Conservation (phyloP, 2,113 vertebrate genomes). For the Lagenorhynchus albirostris region DNA sequence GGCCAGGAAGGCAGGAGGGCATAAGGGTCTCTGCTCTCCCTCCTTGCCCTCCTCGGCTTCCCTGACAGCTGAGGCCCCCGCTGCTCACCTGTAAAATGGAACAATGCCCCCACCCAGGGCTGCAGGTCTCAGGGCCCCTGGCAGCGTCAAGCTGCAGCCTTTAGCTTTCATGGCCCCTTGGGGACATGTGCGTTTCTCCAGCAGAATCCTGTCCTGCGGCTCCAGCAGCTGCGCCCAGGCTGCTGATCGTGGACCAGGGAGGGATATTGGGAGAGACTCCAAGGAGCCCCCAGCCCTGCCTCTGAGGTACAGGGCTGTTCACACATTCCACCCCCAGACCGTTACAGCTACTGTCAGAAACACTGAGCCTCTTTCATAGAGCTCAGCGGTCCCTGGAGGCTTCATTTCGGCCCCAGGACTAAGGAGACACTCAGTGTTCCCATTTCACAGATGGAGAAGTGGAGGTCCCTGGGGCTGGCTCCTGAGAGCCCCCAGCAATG, state of each 20-base stretch:
- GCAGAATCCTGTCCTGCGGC: neutral
- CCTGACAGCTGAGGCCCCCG: neutral
- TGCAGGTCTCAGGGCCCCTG: fast-evolving
- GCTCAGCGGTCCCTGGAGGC: neutral
- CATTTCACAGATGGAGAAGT: neutral
- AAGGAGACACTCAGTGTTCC: neutral
- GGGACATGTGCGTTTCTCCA: neutral
- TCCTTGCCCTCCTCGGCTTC: neutral
- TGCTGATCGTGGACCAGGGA: neutral
- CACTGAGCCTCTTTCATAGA: neutral
- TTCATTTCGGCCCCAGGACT: neutral
- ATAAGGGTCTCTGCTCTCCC: neutral
- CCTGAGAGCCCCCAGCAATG: neutral
- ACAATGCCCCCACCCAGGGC: too few species aligned
- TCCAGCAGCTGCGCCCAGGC: neutral
- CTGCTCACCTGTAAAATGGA: neutral
- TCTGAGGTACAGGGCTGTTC: neutral
- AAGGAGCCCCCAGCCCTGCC: too few species aligned
- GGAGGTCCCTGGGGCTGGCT: neutral
- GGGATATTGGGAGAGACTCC: neutral
- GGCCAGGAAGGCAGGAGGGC: neutral
- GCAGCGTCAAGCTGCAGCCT: neutral
- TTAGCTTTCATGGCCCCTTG: neutral
- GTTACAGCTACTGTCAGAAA: neutral
- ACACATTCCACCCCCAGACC: too few species aligned